Base-by-base conservation (phyloP, 2,113 vertebrate species). In the Pleuronectes platessa region DNA sequence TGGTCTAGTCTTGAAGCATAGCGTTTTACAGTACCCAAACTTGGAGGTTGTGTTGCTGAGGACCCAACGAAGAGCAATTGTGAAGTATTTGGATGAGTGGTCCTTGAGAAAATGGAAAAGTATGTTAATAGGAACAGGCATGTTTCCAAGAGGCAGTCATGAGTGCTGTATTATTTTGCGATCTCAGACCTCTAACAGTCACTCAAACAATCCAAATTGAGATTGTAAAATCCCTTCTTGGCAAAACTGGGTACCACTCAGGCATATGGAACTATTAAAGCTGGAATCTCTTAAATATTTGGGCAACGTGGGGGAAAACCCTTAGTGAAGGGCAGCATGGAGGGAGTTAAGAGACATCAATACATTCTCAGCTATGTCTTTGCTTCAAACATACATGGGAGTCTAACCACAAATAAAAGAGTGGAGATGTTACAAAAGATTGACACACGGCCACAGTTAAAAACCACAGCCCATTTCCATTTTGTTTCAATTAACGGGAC, bases 401-500 rank as follows among this genome's bases (percentile, higher is more conserved):
- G 12, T 59, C 26, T 7, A 17, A 31, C n/a, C 12, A 14, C 0
- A 47, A 61, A 6, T 51, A n/a, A 69, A 67, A 15, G 61, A 31
- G 62, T 31, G 27, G 42, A 74, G 24, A n/a, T 64, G 51, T 18
- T 51, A 23, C 6, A 31, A 56, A 56, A 54, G 31, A 42, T 7
- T 69, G 69, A 77, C 55, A 63, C 21, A 6, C 61, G 12, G 47
- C 5, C 21, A n/a, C 21, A 62, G 18, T 49, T 18, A 40, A 47
- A 75, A 78, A 53, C 14, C 13, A 24, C 15, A 64, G 71, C 27
- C 49, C 35, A 71, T 76, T 81, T 78, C 72, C 53, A 73, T 83
- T 83, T 75, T 51, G 72, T 73, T 82, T 85, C 66, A 83, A 66
- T 79, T 72, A 78, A 24, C 45, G 47, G 71, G 66, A 71, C 1